Evolutionary conservation across 2,797 vertebrate species (phyloP).

Genomic region (Phrynocephalus guinanensis): DNA sequence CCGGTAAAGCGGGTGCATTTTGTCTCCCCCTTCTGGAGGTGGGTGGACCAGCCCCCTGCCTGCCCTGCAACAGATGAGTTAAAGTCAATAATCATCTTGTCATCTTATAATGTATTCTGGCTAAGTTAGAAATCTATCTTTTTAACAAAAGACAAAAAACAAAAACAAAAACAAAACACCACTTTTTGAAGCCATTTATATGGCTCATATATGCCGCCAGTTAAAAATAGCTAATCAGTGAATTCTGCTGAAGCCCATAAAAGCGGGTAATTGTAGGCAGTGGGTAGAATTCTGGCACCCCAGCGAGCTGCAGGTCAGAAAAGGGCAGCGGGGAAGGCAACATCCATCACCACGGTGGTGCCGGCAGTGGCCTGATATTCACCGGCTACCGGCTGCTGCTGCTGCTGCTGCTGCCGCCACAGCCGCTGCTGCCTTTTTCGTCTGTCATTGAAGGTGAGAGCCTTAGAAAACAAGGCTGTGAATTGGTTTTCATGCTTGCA

Average conservation of each 20-base stretch:
- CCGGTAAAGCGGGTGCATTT: not conserved
- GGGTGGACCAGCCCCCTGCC: not conserved
- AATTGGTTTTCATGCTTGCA: conserved; percentile 87
- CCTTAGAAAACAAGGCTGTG: conserved; percentile 81
- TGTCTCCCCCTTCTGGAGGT: conserved; percentile 74
- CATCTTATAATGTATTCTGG: conserved; percentile 69
- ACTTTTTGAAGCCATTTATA: conserved; percentile 75
- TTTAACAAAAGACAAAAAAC: no score
- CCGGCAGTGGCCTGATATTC: conserved; percentile 67
- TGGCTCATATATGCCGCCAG: conserved; percentile 66
- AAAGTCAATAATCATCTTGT: conserved; percentile 73
- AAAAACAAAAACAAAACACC: no score
- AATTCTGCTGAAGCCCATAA: conserved; percentile 55
- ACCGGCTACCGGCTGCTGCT: conserved; percentile 52
- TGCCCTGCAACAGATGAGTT: conserved; percentile 60
- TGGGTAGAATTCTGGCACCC: conserved; percentile 67
- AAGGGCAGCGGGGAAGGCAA: conserved; percentile 73
- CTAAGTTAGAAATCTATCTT: conserved; percentile 69
- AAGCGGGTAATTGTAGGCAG: conserved; percentile 65
- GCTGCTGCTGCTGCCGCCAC: no score
- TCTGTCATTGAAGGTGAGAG: conserved; percentile 72
- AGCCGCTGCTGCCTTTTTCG: no score
- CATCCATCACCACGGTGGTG: conserved; percentile 72
- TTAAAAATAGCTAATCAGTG: conserved; percentile 76
- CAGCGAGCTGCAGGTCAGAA: conserved; percentile 65